Evolutionary conservation across 2,113 vertebrate species (phyloP), one percentile per base, ranked within the genome.

Genomic region (Craseonycteris thonglongyai): DNA sequence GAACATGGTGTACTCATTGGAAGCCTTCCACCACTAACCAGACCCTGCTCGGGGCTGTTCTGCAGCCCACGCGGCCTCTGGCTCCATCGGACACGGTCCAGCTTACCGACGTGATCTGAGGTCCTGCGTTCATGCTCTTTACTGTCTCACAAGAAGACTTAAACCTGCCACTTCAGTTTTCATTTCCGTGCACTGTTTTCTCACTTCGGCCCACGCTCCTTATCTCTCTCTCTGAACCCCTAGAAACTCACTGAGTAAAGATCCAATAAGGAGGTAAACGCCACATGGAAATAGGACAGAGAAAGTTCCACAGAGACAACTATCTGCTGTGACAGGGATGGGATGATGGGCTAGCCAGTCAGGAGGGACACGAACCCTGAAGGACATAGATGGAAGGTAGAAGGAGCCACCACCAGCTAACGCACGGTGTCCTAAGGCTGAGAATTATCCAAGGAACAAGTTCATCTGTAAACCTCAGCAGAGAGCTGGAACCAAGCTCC

Each of bases 81-180:
- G 0, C 6, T 79, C 5, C 28, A 21, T 6, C 0, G 15, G 3
- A 3, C 6, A 18, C 6, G 38, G 5, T 13, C 61, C 13, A 26
- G 26, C 22, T 38, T 11, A 30, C 38, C 33, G 7, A 19, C 3
- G 3, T 65, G 12, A 63, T 21, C 28, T 49, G 33, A 3, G 63
- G 33, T 14, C 0, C 12, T 1, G 11, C 5, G 59, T 61, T 92
- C 45, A 63, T 65, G 13, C 61, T 74, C 10, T 75, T 58, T 22
- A 11, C 40, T 54, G 4, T n/a, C 9, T 40, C 12, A 28, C 1
- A 59, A 30, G 30, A 40, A 75, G 16, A 51, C 16, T 19, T 56
- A 28, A 13, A 47, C 30, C 18, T 45, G 3, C 12, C 49, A 6
- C 58, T 30, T 79, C 22, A 35, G 45, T 66, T 66, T 80, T 40